A percentile compares a stretch with the other conserved stretches of the same genome.
phyloP scores from a whole-genome alignment of 2,888 invertebrate species.

The Panopea generosa region DNA sequence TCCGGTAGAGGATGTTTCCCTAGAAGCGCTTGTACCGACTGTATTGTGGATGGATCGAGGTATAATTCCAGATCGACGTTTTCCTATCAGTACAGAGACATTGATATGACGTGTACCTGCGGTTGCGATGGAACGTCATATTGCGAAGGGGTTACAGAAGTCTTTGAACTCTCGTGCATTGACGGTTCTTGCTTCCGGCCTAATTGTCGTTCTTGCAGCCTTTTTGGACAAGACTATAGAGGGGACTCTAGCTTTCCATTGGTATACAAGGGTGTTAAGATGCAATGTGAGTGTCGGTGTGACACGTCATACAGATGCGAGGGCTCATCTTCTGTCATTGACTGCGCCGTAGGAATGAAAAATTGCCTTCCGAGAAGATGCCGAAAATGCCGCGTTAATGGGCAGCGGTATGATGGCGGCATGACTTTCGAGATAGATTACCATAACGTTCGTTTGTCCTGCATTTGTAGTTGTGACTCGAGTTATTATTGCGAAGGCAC shows the following conservation, averaged over 20 bases:
- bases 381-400: slow-evolving; percentile 50
- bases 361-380: slow-evolving; percentile 51
- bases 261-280: slow-evolving; percentile 52
- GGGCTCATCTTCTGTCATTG: slow-evolving; percentile 48
- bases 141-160: slow-evolving; percentile 37
- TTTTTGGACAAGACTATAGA: slow-evolving; percentile 62
- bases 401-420: slow-evolving; percentile 60
- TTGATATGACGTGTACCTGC: slow-evolving; percentile 46
- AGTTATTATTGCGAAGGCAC: slow-evolving; percentile 47
- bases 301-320: slow-evolving; percentile 76
- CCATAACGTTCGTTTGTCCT: slow-evolving; percentile 70
- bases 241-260: slow-evolving; percentile 69
- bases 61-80: slow-evolving; percentile 55
- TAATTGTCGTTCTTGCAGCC: slow-evolving; percentile 66
- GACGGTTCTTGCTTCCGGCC: slow-evolving; percentile 36
- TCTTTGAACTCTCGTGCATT: slow-evolving; percentile 42
- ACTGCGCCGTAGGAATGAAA: slow-evolving; percentile 36
- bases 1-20: slow-evolving; percentile 51
- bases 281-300: slow-evolving; percentile 73
- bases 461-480: slow-evolving; percentile 76
- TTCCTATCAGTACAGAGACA: slow-evolving; percentile 34
- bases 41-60: slow-evolving; percentile 41
- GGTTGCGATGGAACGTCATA: slow-evolving; percentile 49
- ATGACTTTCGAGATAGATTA: slow-evolving; percentile 66
- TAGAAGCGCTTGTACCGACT: slow-evolving; percentile 26